Evolutionary conservation across 2,888 invertebrate species (phyloP).

Genomic region (Macrosoma leucophasiata): DNA sequence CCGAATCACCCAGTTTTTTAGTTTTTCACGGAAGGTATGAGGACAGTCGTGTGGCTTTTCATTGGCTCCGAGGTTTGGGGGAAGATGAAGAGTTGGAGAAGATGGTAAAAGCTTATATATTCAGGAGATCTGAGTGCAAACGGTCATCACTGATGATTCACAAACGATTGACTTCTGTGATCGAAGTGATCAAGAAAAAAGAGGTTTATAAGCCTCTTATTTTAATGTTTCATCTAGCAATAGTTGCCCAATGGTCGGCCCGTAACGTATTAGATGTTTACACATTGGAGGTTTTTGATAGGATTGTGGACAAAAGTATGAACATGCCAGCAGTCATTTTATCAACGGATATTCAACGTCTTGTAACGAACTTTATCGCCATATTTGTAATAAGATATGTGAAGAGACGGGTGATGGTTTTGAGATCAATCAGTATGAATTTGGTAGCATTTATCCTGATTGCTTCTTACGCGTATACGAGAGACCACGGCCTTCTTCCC

Average conservation of each 20-base stretch:
- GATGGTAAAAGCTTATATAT: conserved; percentile 44
- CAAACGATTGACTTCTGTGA: conserved; percentile 32
- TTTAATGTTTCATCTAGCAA: conserved; percentile 49
- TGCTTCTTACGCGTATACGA: conserved; percentile 43
- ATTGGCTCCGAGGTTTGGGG: conserved; percentile 68
- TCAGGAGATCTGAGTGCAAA: conserved; percentile 25
- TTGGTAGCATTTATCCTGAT: conserved; percentile 37
- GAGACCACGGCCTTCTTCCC: conserved; percentile 30
- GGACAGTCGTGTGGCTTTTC: conserved; percentile 68
- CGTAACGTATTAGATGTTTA: conserved; percentile 46
- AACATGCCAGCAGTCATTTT: conserved; percentile 46
- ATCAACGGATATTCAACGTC: conserved; percentile 48
- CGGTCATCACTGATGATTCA: no score
- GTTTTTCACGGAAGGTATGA: conserved; percentile 66
- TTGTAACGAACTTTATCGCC: conserved; percentile 45
- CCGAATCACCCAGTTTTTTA: conserved; percentile 80
- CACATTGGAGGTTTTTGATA: conserved; percentile 44
- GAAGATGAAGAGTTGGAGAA: conserved; percentile 49
- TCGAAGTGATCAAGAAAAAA: conserved; percentile 35
- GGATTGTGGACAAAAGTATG: conserved; percentile 38
- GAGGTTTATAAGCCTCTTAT: conserved; percentile 51
- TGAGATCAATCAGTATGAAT: conserved; percentile 39
- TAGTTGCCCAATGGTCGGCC: conserved; percentile 47
- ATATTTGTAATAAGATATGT: conserved; percentile 53
- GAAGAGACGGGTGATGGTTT: conserved; percentile 49